These are phyloP conservation scores for Esperia sulphurella DNA, from an alignment of 2,888 invertebrate species.

Conservation along the genomic window DNA sequence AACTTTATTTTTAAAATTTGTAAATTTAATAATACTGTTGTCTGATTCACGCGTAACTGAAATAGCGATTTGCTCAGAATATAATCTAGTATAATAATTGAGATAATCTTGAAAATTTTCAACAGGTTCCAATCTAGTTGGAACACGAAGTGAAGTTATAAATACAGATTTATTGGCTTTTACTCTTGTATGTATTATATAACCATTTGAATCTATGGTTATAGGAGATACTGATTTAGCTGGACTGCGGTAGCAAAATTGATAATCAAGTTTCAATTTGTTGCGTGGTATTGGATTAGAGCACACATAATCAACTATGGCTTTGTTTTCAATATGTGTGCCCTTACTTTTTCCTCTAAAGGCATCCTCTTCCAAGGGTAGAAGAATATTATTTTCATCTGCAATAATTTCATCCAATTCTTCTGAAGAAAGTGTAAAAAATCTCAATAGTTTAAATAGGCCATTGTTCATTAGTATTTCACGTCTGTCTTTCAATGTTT, in stretches of 20 bases:
- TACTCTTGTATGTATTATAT: conserved; percentile 48
- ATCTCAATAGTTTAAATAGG: conserved; percentile 67
- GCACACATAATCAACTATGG: conserved; percentile 19
- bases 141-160: conserved; percentile 62
- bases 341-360: conserved; percentile 31
- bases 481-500: conserved; percentile 62
- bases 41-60: conserved; percentile 53
- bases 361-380: conserved; percentile 41
- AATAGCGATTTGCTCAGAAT: conserved; percentile 62
- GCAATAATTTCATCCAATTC: conserved; percentile 58
- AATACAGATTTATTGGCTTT: conserved; percentile 67
- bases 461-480: conserved; percentile 57
- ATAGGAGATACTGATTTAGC: conserved; percentile 62
- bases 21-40: conserved; percentile 49
- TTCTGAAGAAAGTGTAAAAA: conserved; percentile 46
- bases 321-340: conserved; percentile 21
- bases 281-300: conserved; percentile 36
- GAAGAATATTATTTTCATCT: conserved; percentile 51
- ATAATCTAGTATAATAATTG: conserved; percentile 46
- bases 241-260: conserved; percentile 58
- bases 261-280: conserved; percentile 54
- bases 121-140: conserved; percentile 63
- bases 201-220: conserved; percentile 52
- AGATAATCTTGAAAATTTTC: conserved; percentile 55
- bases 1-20: conserved; percentile 55